Evolutionary conservation across 2,888 invertebrate genomes (phyloP), one percentile per base, ranked within the genome.

Genomic region (Didymodactylos carnosus): DNA sequence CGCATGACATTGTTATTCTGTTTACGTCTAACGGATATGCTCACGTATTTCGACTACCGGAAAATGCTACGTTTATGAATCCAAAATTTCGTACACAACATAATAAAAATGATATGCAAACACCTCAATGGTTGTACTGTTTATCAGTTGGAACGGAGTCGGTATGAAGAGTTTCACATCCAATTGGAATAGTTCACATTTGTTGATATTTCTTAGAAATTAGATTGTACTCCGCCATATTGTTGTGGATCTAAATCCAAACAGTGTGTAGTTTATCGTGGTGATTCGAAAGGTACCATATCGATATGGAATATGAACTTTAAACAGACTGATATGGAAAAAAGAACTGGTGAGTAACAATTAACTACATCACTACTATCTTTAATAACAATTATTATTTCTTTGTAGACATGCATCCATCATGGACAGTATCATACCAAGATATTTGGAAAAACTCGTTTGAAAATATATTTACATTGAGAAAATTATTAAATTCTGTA

Each of bases 1-100:
- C 91, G 0, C 89, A 92, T 0, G 95, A 95, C 81, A 86, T 91
- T 53, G 91, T 97, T 0, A 88, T 97, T 72, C 88, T 95, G 14
- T 95, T 94, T 90, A 94, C 92, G 71, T 93, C 92, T 71, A 92
- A 93, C 80, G 97, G 97, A 76, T 92, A 91, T 80, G 94, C 93
- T 72, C 95, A 94, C 83, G 86, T 98, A 72, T 98, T 92, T 85
- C 92, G 90, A 83, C 86, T 98, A 78, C 97, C 98, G 0, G 90
- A 92, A 79, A 95, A 94, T 90, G 87, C 88, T 88, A 87, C 77
- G 77, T 76, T 77, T 77, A 75, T 89, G 89, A 80, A 89, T 62
- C 10, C 62, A 35, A 62, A 35, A 62, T 62, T 35, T 62, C 62
- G 62, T 62, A 35, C 62, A 10, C 62, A 62, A 62, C 62, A 62